Evolutionary conservation across 2,888 invertebrate species (phyloP).

Genomic region (Papilio demoleus): DNA sequence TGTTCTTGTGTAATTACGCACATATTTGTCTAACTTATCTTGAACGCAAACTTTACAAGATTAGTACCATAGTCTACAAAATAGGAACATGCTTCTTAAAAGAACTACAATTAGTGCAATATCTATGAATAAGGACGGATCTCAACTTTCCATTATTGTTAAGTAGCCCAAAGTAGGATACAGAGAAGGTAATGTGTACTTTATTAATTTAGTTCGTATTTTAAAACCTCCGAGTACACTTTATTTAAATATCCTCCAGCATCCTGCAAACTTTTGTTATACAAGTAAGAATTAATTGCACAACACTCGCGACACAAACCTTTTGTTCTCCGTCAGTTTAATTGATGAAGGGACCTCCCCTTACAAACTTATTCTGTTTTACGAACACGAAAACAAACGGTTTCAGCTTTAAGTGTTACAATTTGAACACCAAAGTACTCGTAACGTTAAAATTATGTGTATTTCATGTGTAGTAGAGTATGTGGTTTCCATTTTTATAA

Average conservation of each 20-base stretch:
- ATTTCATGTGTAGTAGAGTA: not conserved
- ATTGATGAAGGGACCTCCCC: conserved; percentile 18
- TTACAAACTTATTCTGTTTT: conserved; percentile 9
- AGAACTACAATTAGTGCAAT: too few species aligned
- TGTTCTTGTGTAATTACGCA: conserved; percentile 18
- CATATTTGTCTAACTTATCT: conserved; percentile 3
- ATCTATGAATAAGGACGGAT: too few species aligned
- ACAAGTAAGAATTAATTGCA: conserved; percentile 13
- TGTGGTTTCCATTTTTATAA: not conserved
- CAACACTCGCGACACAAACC: not conserved
- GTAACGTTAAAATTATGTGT: not conserved
- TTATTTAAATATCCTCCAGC: not conserved
- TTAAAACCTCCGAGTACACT: not conserved
- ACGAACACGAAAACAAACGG: not conserved
- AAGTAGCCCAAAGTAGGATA: too few species aligned
- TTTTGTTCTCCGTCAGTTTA: conserved; percentile 18
- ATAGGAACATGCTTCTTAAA: too few species aligned
- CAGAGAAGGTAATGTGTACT: too few species aligned
- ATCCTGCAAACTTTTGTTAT: not conserved
- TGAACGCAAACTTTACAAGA: not conserved
- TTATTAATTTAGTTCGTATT: too few species aligned
- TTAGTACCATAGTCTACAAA: too few species aligned
- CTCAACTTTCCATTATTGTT: too few species aligned
- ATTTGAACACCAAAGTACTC: not conserved
- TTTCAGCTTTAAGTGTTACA: not conserved